phyloP scores from a whole-genome alignment of 2,113 vertebrate species.

The Mormoops blainvillei region DNA sequence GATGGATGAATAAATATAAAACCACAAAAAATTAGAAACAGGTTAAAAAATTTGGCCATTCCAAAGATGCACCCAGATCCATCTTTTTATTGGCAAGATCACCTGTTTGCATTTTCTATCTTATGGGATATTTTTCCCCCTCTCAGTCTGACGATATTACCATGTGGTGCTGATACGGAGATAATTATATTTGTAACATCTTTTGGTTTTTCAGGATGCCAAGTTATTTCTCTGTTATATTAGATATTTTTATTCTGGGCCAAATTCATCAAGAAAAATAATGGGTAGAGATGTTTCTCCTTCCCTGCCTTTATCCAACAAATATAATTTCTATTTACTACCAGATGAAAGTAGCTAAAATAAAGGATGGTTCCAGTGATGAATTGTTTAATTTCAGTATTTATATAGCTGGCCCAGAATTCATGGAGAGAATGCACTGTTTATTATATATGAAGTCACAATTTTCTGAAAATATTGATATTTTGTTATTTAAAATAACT shows the following conservation, averaged over 20 bases:
- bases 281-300: conserved; percentile 17
- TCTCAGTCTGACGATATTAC: not conserved
- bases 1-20: not conserved
- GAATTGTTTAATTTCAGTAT: conserved; percentile 58
- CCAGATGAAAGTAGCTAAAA: conserved; percentile 38
- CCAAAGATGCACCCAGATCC: not conserved
- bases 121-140: not conserved
- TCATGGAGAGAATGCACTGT: conserved; percentile 18
- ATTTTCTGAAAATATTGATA: conserved; percentile 55
- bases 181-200: conserved; percentile 37
- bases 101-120: not conserved
- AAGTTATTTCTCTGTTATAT: conserved; percentile 39
- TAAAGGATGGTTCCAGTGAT: conserved; percentile 46
- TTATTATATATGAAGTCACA: conserved; percentile 53
- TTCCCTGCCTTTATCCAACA: conserved; percentile 12
- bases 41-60: not conserved
- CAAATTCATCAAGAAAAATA: conserved; percentile 53
- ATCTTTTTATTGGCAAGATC: not conserved
- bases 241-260: conserved; percentile 1
- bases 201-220: conserved; percentile 45
- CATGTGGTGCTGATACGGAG: not conserved
- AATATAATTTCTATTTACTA: conserved; percentile 39
- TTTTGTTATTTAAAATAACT: conserved; percentile 66
- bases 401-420: conserved; percentile 41
- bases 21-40: not conserved